phyloP scores from a whole-genome alignment of 1,140 invertebrate genomes.

The Tenebrio molitor region DNA sequence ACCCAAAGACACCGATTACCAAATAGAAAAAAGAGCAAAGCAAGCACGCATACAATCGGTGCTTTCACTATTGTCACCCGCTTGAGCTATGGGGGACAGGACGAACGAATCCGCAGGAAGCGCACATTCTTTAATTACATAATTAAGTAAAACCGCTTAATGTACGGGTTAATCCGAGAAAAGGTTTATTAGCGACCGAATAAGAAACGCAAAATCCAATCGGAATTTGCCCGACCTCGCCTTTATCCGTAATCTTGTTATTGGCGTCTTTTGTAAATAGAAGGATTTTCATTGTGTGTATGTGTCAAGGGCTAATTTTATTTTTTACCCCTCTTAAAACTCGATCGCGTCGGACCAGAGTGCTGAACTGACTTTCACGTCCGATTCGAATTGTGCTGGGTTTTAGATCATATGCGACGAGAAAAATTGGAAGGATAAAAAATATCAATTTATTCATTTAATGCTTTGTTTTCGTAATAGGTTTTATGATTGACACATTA shows the following conservation, averaged over 20 bases:
- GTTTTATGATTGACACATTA: conserved; percentile 40
- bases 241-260: not conserved
- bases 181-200: not conserved
- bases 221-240: conserved; percentile 1
- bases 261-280: conserved; percentile 1
- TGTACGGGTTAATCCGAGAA: not conserved
- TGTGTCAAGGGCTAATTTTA: conserved; percentile 15
- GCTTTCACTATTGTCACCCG: conserved; percentile 26
- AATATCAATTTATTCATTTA: conserved; percentile 13
- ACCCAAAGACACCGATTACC: conserved; percentile 7
- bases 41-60: too few species aligned
- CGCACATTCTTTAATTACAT: too few species aligned
- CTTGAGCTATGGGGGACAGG: not conserved
- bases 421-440: not conserved
- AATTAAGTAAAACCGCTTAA: not conserved
- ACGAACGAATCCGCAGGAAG: conserved; percentile 19
- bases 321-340: not conserved
- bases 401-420: not conserved
- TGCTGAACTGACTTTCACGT: not conserved
- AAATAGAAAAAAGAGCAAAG: too few species aligned
- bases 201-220: conserved; percentile 3
- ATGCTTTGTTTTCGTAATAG: conserved; percentile 32
- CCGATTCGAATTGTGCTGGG: not conserved
- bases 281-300: conserved; percentile 13
- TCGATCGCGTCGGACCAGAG: not conserved